Evolutionary conservation across 2,797 vertebrate species (phyloP).

Genomic region (Neosilurus hyrtlii): DNA sequence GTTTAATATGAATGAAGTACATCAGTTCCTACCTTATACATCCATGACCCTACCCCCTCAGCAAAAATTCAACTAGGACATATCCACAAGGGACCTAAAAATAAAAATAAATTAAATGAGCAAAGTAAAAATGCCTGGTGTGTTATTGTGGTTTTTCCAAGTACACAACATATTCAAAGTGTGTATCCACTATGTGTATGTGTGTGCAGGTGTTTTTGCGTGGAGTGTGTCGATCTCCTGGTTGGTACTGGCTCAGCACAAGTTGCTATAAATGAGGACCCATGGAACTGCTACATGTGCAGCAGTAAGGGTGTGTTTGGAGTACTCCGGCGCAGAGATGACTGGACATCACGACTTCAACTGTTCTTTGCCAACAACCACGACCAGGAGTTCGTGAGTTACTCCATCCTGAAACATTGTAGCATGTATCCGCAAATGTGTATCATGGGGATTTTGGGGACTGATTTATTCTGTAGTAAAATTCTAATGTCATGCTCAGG

Average conservation of each 20-base stretch:
- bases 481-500: neutral
- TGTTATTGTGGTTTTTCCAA: neutral
- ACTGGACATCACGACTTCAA: constrained; percentile 87
- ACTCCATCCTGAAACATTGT: neutral
- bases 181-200: constrained; percentile 28
- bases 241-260: constrained; percentile 83
- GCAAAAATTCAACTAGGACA: too few relatives aligned
- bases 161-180: neutral
- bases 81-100: too few relatives aligned
- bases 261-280: constrained; percentile 84
- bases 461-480: neutral
- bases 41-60: too few relatives aligned
- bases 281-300: constrained; percentile 97
- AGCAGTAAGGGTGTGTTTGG: constrained; percentile 75
- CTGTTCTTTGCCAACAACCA: constrained; percentile 91
- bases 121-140: too few relatives aligned
- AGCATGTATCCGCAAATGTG: neutral
- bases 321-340: constrained; percentile 81
- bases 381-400: constrained; percentile 87
- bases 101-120: too few relatives aligned
- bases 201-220: constrained; percentile 87
- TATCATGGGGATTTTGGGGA: neutral
- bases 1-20: too few relatives aligned
- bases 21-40: too few relatives aligned
- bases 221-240: constrained; percentile 89